A percentile compares a stretch with the other conserved stretches of the same genome.
Evolutionary conservation across 2,113 vertebrate genomes (phyloP).

Genomic region (Aramus guarauna): DNA sequence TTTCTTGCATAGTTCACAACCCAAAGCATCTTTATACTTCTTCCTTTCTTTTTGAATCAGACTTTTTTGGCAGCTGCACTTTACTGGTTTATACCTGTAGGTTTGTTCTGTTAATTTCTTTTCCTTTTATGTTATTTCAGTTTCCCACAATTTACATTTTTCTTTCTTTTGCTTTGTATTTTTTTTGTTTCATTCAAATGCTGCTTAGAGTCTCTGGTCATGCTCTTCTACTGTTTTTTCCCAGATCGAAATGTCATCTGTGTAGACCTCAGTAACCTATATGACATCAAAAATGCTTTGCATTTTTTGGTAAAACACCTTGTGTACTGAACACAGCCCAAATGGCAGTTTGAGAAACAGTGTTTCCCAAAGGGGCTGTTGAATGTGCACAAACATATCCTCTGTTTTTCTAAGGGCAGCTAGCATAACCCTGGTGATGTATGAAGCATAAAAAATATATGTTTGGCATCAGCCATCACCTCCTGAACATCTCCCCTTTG

Average conservation of each 20-base stretch:
- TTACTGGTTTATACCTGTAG: not conserved
- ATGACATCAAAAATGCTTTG: not conserved
- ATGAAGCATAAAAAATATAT: not conserved
- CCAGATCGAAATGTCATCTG: not conserved
- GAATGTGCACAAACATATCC: not conserved
- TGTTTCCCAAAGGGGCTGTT: not conserved
- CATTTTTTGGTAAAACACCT: not conserved
- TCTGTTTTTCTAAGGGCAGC: not conserved
- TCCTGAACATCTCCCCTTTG: not conserved
- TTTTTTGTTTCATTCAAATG: not conserved
- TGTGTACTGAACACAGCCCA: not conserved
- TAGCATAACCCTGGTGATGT: not conserved
- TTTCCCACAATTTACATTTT: not conserved
- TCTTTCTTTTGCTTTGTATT: rapidly evolving
- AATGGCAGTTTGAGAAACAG: not conserved
- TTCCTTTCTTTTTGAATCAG: not conserved
- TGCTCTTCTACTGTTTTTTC: not conserved
- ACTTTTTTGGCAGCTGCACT: not conserved
- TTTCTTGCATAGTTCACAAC: not conserved
- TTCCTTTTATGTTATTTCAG: not conserved
- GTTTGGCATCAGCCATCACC: not conserved
- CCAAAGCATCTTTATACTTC: not conserved
- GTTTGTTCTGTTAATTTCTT: not conserved
- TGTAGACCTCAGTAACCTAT: not conserved
- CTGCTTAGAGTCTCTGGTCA: not conserved